Percentiles rank a stretch among this genome's conserved stretches.
phyloP scores from a whole-genome alignment of 2,888 invertebrate genomes.

The Euplexia lucipara region DNA sequence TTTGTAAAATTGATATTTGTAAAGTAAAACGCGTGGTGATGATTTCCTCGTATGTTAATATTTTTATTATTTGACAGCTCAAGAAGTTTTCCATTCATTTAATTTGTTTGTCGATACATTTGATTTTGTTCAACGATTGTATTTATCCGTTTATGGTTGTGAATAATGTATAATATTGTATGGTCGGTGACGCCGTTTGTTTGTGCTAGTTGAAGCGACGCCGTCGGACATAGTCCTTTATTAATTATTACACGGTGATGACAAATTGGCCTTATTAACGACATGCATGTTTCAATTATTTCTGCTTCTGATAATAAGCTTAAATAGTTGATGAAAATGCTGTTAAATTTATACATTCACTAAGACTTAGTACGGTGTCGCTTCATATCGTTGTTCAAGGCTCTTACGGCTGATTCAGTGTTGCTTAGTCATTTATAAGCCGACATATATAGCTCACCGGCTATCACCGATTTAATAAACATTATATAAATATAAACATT shows the following conservation, averaged over 20 bases:
- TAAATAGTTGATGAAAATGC: constrained; percentile 39
- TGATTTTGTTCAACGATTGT: constrained; percentile 43
- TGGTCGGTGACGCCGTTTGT: constrained; percentile 40
- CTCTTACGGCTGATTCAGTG: constrained; percentile 35
- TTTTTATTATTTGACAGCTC: constrained; percentile 54
- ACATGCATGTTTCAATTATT: constrained; percentile 46
- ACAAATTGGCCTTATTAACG: constrained; percentile 48
- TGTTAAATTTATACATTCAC: constrained; percentile 27
- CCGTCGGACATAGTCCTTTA: constrained; percentile 18
- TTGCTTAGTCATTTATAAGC: constrained; percentile 39
- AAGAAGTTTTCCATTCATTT: constrained; percentile 57
- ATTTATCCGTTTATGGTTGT: constrained; percentile 68
- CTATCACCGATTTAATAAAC: constrained; percentile 31
- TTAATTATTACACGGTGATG: constrained; percentile 38
- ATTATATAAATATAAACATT: constrained; percentile 34
- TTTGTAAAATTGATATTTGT: constrained; percentile 51
- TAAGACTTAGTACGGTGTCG: constrained; percentile 45
- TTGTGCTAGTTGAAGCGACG: constrained; percentile 34
- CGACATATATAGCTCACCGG: constrained; percentile 44
- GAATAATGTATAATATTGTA: constrained; percentile 58
- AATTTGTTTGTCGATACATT: constrained; percentile 39
- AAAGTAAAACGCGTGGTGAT: constrained; percentile 42
- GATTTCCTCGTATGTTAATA: constrained; percentile 39
- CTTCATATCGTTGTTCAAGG: constrained; percentile 32
- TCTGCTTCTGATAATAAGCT: constrained; percentile 47